Base-by-base conservation (phyloP, 2,888 invertebrate species). In the Amblyjoppa proteus region DNA sequence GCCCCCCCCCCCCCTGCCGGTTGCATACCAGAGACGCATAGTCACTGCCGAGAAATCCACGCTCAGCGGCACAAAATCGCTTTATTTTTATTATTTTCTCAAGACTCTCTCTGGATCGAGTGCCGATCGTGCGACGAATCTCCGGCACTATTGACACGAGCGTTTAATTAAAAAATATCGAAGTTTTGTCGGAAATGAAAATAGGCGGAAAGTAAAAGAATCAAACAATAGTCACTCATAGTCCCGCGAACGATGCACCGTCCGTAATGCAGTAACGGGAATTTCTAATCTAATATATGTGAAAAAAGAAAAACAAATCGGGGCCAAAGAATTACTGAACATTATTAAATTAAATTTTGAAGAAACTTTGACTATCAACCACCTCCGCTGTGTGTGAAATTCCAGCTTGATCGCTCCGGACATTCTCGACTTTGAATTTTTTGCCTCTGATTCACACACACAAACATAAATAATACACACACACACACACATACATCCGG, bases 21-120 rank as follows among this genome's bases (percentile, higher is more conserved):
- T 68, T 85, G 82, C 85, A 85, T 85, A 85, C 79, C 84, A 28
- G 41, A 81, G 64, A 28, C 78, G 64, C 58, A n/a, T 69, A 74
- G 81, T 81, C 84, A 69, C 41, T 20, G 49, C 1, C 34, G 66
- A 71, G 45, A 61, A 45, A 31, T 66, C 53, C 64, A 38, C 28
- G 51, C 25, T 68, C 41, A 11, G 4, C 41, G 28, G 66, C 51
- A 20, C 69, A 58, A 76, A 61, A 81, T 71, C 66, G 51, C 28
- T 25, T 58, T 13, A 58, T 28, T 28, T 20, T 66, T 11, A 16
- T 20, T 77, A 9, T 66, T 28, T 34, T 34, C 64, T 31, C 64
- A 5, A 64, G 64, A 7, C 64, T 64, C 34, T 31, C 31, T 31
- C 13, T 13, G 16, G 3, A 31, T 61, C 16, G n/a, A 16, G 58